phyloP scores from a whole-genome alignment of 2,113 vertebrate species.

The Spea bombifrons region DNA sequence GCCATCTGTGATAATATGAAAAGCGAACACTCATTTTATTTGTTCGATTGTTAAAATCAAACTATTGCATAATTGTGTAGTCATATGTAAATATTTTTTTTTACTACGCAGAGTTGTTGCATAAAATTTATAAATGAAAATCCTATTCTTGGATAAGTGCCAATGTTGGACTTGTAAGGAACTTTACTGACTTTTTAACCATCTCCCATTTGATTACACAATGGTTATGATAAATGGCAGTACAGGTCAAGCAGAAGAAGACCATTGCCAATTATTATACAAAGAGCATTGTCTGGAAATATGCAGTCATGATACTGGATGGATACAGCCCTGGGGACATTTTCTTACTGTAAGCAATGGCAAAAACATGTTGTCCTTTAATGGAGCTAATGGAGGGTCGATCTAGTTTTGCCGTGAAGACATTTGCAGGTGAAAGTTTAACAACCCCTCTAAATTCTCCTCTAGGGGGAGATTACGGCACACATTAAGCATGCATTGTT shows the following conservation, averaged over 20 bases:
- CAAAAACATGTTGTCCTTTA: constrained; percentile 1
- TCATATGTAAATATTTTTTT: not conserved
- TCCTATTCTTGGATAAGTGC: not conserved
- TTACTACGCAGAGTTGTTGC: not conserved
- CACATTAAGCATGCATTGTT: not conserved
- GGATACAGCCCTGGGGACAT: not conserved
- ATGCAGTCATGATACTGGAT: constrained; percentile 1
- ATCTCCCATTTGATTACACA: constrained; percentile 10
- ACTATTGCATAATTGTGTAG: not conserved
- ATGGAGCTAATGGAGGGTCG: not conserved
- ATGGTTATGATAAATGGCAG: not conserved
- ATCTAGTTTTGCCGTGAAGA: not conserved
- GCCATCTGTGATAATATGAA: no score
- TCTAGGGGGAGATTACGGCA: not conserved
- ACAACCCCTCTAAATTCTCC: not conserved
- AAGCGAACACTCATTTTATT: no score
- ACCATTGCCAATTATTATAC: not conserved
- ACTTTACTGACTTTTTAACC: not conserved
- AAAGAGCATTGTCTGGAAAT: not conserved
- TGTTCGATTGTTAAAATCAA: no score
- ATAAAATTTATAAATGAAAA: not conserved
- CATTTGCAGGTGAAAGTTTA: not conserved
- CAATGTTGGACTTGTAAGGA: not conserved
- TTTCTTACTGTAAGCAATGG: not conserved
- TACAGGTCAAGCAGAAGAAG: not conserved